Evolutionary conservation across 2,888 invertebrate species (phyloP), one percentile per base, ranked within the genome.

Genomic region (Agriopis marginaria): DNA sequence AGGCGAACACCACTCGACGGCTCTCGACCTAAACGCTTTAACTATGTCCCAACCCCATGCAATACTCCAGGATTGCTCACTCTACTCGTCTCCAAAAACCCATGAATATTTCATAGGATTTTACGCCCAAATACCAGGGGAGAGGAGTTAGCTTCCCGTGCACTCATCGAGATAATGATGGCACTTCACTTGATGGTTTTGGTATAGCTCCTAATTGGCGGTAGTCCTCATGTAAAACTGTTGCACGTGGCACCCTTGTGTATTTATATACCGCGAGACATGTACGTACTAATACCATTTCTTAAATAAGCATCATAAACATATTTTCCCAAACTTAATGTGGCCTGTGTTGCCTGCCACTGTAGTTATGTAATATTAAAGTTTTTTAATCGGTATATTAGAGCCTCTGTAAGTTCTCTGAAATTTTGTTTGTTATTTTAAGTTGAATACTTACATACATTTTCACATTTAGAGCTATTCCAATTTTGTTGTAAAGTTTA

Each of bases 31-130:
- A 94, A 94, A 93, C 93, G 94, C 91, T 94, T 93, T 93, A 94
- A 92, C 93, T 89, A 93, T 92, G 87, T 90, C 89, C 92, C 92
- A 86, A 88, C 91, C 92, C 92, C 88, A 88, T 88, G 61, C 61
- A 60, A 70, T 64, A 84, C 90, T 91, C 81, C 87, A 91, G 89
- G 93, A 90, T 84, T 94, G 93, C 93, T 93, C 93, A 93, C 92
- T 92, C 92, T 89, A 93, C 93, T 93, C 92, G 89, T 94, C 93
- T 94, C 93, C 93, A 89, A 92, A 93, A 92, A 89, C 89, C 88
- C 89, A 86, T 89, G 82, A 90, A 87, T 83, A 83, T 87, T 87
- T 86, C 82, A 89, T 79, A 81, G 88, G 81, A 92, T 85, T 91
- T 83, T 90, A 80, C 83, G 82, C 88, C 86, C 81, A 89, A 88